Base-by-base conservation (phyloP, 2,797 vertebrate genomes). In the Fundulus diaphanus region DNA sequence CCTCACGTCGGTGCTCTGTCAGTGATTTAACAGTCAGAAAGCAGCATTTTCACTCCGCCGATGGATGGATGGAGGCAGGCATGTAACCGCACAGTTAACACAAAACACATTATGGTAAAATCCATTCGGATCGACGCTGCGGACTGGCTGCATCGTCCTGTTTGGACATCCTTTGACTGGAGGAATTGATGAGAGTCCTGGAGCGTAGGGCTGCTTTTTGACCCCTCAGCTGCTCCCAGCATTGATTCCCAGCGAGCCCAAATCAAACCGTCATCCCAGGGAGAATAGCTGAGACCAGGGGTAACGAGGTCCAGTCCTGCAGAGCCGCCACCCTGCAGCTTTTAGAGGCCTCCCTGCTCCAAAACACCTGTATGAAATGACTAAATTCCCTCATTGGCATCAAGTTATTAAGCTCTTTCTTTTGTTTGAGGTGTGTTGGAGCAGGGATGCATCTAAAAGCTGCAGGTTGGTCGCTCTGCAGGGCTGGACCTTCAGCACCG, bases 71-170 rank as follows among this genome's bases (percentile, higher is more conserved):
- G 35, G 33, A 16, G 29, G 61, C 31, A 65, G 71, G 49, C 73
- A 80, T 16, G 76, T 77, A 71, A 70, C 71, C 0, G 44, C 44
- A 61, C 7, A 13, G 65, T 20, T 37, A 40, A 57, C 72, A 73
- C 37, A 80, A 81, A 68, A 70, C 83, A 81, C 84, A 78, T 85
- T 77, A 87, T 5, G 9, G 81, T 72, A 0, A 9, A 70, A 74
- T 85, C 79, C 33, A 73, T 84, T 0, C 0, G 5, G 67, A 40
- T 89, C 69, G 42, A 87, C 73, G 65, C 46, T 0, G 78, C 57
- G 42, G 75, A 59, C 49, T 7, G 65, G 31, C 84, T 3, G 12
- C 12, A 18, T 2, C 1, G n/a, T 46, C 44, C 22, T 24, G 24
- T n/a, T 57, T 68, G 71, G 76, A 85, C 69, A 84, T 68, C 66